Evolutionary conservation across 1,140 invertebrate species (phyloP).

Genomic region (Drosophila persimilis): DNA sequence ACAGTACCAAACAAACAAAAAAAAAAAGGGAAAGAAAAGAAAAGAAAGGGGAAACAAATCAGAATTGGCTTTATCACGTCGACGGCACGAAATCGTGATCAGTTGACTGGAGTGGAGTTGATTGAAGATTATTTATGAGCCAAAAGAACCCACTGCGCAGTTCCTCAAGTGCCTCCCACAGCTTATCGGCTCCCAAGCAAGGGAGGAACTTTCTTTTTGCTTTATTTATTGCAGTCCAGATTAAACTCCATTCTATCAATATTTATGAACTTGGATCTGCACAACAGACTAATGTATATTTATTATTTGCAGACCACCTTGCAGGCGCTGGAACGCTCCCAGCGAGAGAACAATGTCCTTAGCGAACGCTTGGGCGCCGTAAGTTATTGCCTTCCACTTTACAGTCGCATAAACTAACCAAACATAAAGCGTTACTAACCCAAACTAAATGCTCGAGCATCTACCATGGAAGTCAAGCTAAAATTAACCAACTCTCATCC

Average conservation of each 20-base stretch:
- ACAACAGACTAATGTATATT: background rate
- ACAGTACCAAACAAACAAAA: background rate
- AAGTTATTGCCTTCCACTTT: conserved; percentile 40
- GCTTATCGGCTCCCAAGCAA: conserved; percentile 44
- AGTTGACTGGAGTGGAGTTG: background rate
- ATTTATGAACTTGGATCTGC: conserved; percentile 18
- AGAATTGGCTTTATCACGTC: conserved; percentile 58
- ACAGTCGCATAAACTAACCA: conserved; percentile 25
- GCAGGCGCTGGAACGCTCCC: conserved; percentile 86
- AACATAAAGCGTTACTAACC: conserved; percentile 11
- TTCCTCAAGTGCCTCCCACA: conserved; percentile 56
- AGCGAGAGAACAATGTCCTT: conserved; percentile 86
- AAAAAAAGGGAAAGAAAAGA: background rate
- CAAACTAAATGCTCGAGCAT: conserved; percentile 11
- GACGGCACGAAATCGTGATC: conserved; percentile 58
- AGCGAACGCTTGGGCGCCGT: conserved; percentile 85
- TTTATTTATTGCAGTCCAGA: conserved; percentile 14
- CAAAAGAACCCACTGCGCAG: conserved; percentile 60
- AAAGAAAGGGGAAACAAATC: conserved; percentile 8
- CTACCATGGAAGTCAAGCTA: background rate
- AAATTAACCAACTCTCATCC: background rate
- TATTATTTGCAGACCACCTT: conserved; percentile 82
- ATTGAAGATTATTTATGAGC: conserved; percentile 64
- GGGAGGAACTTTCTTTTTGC: conserved; percentile 60
- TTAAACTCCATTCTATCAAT: conserved; percentile 44